A percentile compares a stretch with the other conserved stretches of the same genome.
phyloP scores from a whole-genome alignment of 2,888 invertebrate genomes.

The Stenchaetothrips biformis region DNA sequence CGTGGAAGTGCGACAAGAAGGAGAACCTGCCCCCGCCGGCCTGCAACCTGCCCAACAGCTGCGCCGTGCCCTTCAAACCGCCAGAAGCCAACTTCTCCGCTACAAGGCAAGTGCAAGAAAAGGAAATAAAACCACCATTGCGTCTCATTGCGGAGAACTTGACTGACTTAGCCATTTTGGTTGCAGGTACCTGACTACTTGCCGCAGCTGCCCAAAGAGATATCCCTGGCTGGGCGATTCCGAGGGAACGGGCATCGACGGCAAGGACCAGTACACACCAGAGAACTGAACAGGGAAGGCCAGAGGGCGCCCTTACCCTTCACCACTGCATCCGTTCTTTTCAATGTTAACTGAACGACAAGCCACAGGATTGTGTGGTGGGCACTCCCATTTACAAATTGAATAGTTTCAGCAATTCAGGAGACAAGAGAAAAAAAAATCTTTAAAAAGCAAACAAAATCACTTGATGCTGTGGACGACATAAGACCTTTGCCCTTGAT shows the following conservation, averaged over 20 bases:
- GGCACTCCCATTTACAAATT: too few relatives aligned
- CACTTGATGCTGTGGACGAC: too few relatives aligned
- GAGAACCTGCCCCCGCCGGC: conserved; percentile 66
- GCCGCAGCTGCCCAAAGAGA: conserved; percentile 75
- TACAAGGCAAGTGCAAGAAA: conserved; percentile 50
- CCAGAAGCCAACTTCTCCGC: conserved; percentile 72
- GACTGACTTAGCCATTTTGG: conserved; percentile 14
- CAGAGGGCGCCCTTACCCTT: too few relatives aligned
- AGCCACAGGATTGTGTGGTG: too few relatives aligned
- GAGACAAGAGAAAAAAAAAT: too few relatives aligned
- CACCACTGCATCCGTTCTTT: too few relatives aligned
- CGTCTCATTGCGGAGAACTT: not conserved
- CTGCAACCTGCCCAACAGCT: conserved; percentile 76
- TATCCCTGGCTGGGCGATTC: conserved; percentile 88
- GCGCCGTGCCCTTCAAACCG: conserved; percentile 73
- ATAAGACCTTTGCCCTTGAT: too few relatives aligned
- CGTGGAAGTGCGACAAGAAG: conserved; percentile 72
- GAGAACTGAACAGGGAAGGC: conserved; percentile 49
- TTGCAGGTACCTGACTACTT: conserved; percentile 76
- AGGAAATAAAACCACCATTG: too few relatives aligned
- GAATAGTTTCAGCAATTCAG: too few relatives aligned
- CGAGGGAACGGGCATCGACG: conserved; percentile 72
- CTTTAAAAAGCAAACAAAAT: too few relatives aligned
- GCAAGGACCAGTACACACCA: conserved; percentile 74
- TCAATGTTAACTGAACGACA: too few relatives aligned